These are phyloP conservation scores for Criorhina ranunculi DNA, from an alignment of 2,888 invertebrate species.

Conservation along the genomic window DNA sequence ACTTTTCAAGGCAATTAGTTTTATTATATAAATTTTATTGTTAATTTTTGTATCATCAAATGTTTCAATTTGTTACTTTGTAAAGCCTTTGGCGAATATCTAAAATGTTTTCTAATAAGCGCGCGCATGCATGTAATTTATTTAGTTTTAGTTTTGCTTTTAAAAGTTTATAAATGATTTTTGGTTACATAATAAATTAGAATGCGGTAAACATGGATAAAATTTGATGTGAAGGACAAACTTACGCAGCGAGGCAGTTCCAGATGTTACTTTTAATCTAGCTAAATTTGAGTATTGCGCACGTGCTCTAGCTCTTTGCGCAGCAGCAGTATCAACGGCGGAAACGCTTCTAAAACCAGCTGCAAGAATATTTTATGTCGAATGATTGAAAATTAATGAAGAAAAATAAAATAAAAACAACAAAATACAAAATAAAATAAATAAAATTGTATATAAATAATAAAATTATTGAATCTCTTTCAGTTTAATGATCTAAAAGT, in stretches of 20 bases:
- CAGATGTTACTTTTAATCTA: slow-evolving; percentile 89
- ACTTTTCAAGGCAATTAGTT: slow-evolving; percentile 66
- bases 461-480: background rate
- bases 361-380: slow-evolving; percentile 76
- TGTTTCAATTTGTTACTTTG: background rate
- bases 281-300: slow-evolving; percentile 93
- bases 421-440: slow-evolving; percentile 13
- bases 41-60: slow-evolving; percentile 28
- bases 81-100: slow-evolving; percentile 30
- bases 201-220: background rate
- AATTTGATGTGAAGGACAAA: slow-evolving; percentile 80
- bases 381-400: slow-evolving; percentile 63
- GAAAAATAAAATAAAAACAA: slow-evolving; percentile 37
- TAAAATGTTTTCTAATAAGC: slow-evolving; percentile 16
- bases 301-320: slow-evolving; percentile 93
- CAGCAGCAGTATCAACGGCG: slow-evolving; percentile 96
- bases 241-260: slow-evolving; percentile 90
- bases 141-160: slow-evolving; percentile 37
- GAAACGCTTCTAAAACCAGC: slow-evolving; percentile 93
- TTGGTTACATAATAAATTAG: slow-evolving; percentile 17
- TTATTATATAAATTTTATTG: slow-evolving; percentile 3
- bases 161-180: slow-evolving; percentile 21
- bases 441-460: slow-evolving; percentile 20
- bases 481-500: background rate
- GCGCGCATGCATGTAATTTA: slow-evolving; percentile 45